Base-by-base conservation (phyloP, 2,113 vertebrate genomes). In the Prolemur simus region DNA sequence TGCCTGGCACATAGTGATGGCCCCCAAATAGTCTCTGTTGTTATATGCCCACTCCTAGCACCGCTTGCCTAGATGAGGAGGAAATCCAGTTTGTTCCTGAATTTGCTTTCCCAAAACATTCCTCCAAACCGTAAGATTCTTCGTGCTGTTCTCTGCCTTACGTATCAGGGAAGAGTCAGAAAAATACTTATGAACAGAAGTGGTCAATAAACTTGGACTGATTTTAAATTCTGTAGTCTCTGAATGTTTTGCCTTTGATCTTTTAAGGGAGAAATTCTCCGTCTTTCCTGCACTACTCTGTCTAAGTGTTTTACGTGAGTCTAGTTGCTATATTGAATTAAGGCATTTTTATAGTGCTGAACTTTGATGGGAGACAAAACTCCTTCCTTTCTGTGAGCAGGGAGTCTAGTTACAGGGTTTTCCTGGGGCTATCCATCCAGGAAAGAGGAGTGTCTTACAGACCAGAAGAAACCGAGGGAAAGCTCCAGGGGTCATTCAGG, bases 1-100 rank as follows among this genome's bases (percentile, higher is more conserved):
- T 27, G 27, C 17, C n/a, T 8, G 10, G 66, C 2, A 18, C 1
- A 1, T 1, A 60, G 69, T 3, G 45, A 92, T 71, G 1, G 0
- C 47, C 54, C 86, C 52, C 39, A 54, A 58, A 54, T 6, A 25
- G 52, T 74, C 49, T 52, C 32, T 9, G 14, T 47, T 69, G 54
- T 78, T 73, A 58, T 10, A 34, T 15, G 54, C 52, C 20, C 45
- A 42, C 8, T 42, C 42, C 74, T 47, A 21, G 14, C 6, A 52
- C 39, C 52, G 14, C 60, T 56, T 25, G 32, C 8, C 25, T 64
- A 49, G n/a, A 37, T 58, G 47, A 34, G 49, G 64, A 58, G 39
- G 86, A 76, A 25, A 1, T 34, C n/a, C 37, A 25, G 9, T 85
- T 84, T 52, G 9, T 84, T 83, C 56, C 60, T 71, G 45, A 9